These are phyloP conservation scores for Balanococcus diminutus DNA, from an alignment of 2,888 invertebrate genomes.

Conservation along the genomic window DNA sequence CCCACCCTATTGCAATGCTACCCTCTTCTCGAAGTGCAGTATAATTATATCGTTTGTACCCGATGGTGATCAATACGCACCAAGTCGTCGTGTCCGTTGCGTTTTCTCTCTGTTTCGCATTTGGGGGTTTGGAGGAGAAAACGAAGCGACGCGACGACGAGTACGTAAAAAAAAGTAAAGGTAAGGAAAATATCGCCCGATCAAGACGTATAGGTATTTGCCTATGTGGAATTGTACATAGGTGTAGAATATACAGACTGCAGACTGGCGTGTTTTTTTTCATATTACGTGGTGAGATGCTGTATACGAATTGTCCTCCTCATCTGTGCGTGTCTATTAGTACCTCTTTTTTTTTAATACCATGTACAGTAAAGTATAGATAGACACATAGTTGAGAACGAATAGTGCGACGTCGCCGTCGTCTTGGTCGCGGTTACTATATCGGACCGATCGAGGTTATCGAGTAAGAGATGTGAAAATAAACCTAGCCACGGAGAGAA, in stretches of 20 bases:
- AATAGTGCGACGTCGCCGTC: background rate
- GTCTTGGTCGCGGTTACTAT: background rate
- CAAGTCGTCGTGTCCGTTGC: background rate
- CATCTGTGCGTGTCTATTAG: too few relatives aligned
- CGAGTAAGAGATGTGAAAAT: background rate
- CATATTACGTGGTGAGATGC: too few relatives aligned
- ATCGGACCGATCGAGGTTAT: background rate
- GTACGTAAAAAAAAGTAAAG: too few relatives aligned
- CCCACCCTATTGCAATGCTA: conserved; percentile 44
- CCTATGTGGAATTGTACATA: background rate
- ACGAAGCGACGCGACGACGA: background rate
- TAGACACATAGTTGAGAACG: background rate
- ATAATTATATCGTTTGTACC: conserved; percentile 45
- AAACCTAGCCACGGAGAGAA: background rate
- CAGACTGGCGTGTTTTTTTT: too few relatives aligned
- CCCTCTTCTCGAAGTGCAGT: conserved; percentile 43
- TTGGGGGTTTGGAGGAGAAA: background rate
- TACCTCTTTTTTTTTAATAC: background rate
- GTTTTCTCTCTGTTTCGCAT: background rate
- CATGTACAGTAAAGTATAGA: background rate
- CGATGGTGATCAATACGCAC: conserved; percentile 46
- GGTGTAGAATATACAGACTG: background rate
- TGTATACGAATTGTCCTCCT: too few relatives aligned
- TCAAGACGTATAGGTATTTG: background rate
- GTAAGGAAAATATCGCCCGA: background rate